Conservation (phyloP, 2,797 vertebrate species). For the Catharus ustulatus region DNA sequence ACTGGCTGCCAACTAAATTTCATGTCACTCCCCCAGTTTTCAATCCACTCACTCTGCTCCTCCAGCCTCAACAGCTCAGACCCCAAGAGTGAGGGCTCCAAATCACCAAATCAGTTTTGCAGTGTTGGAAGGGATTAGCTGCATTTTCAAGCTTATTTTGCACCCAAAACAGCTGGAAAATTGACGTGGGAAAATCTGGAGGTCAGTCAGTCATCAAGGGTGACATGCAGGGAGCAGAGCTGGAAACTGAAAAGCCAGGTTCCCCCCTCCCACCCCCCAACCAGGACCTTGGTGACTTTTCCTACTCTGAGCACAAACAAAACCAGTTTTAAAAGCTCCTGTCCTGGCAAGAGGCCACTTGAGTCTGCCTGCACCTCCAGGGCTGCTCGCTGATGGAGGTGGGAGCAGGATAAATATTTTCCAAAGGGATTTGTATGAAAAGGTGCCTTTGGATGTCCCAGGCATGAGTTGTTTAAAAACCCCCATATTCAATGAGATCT, state of each 20-base stretch:
- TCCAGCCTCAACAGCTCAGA: not conserved
- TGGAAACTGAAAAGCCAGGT: not conserved
- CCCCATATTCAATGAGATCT: not conserved
- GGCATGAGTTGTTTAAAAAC: fast-evolving
- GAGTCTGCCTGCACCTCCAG: not conserved
- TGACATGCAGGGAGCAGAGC: not conserved
- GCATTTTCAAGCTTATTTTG: not conserved
- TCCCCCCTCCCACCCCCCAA: too few species aligned
- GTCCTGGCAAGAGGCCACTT: not conserved
- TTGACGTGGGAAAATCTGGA: fast-evolving
- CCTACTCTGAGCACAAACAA: not conserved
- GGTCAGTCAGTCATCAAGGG: fast-evolving
- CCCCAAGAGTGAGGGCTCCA: not conserved
- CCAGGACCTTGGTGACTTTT: not conserved
- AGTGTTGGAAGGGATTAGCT: not conserved
- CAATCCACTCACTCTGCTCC: not conserved
- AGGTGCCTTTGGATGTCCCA: not conserved
- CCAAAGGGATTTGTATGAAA: not conserved
- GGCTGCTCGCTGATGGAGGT: not conserved
- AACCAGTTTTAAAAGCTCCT: not conserved
- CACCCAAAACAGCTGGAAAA: not conserved
- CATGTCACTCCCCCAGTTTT: not conserved
- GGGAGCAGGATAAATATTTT: not conserved
- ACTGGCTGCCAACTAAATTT: not conserved
- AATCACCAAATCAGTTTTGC: not conserved